phyloP scores from a whole-genome alignment of 30 jellyfish, hydroid and myxozoan species.

The Turritopsis rubra region DNA sequence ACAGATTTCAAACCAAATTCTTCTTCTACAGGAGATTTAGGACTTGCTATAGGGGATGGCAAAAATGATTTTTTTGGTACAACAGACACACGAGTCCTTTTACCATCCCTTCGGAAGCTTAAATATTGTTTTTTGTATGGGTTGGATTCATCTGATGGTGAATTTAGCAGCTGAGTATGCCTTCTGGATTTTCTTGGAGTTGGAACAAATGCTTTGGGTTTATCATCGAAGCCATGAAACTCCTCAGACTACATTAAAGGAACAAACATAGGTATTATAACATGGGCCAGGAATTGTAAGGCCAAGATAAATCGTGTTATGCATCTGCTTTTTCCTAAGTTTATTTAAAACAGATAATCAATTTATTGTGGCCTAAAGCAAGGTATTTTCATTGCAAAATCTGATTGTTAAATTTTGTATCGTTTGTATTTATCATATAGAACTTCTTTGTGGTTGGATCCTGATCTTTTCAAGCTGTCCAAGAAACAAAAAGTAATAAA shows the following conservation, averaged over 20 bases:
- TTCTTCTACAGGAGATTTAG: background rate
- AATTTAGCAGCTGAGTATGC: conserved; percentile 20
- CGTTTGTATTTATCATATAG: too few relatives aligned
- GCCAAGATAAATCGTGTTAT: too few relatives aligned
- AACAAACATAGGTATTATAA: too few relatives aligned
- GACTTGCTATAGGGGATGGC: background rate
- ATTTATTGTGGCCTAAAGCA: too few relatives aligned
- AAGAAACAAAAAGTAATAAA: too few relatives aligned
- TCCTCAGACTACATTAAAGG: conserved; percentile 30
- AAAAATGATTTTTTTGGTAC: background rate
- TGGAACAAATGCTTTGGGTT: conserved; percentile 43
- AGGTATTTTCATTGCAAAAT: too few relatives aligned
- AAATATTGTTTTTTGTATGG: conserved; percentile 63
- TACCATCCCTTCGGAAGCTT: conserved; percentile 43
- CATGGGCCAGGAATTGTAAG: too few relatives aligned
- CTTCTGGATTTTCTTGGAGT: conserved; percentile 54
- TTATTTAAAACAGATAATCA: too few relatives aligned
- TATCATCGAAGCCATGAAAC: conserved; percentile 53
- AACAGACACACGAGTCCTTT: conserved; percentile 25
- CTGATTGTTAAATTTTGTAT: too few relatives aligned
- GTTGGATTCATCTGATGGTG: conserved; percentile 28
- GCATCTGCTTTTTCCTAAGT: too few relatives aligned
- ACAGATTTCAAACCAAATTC: background rate
- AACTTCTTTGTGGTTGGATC: too few relatives aligned
- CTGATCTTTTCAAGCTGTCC: too few relatives aligned